A percentile compares a stretch with the other conserved stretches of the same genome.
phyloP scores from a whole-genome alignment of 2,888 invertebrate genomes.

The Oligia fasciuncula region DNA sequence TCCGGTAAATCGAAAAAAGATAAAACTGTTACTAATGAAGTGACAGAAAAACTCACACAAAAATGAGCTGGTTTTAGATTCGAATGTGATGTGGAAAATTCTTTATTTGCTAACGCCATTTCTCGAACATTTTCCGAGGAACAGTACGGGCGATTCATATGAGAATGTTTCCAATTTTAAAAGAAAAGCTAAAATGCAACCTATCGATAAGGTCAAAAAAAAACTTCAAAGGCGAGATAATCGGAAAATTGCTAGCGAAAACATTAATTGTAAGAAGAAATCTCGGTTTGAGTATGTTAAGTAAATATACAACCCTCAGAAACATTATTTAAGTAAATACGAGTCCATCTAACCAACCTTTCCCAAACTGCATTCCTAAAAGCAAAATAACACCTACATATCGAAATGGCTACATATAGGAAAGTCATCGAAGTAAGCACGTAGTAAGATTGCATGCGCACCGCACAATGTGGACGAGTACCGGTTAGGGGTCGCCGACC shows the following conservation, averaged over 20 bases:
- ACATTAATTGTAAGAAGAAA: neutral
- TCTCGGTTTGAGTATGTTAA: neutral
- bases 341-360: neutral
- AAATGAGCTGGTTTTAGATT: neutral
- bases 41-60: neutral
- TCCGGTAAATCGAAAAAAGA: neutral
- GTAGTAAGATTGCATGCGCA: slow-evolving; percentile 51
- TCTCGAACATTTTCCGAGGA: neutral
- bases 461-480: slow-evolving; percentile 65
- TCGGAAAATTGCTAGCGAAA: neutral
- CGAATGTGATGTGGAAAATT: neutral
- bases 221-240: neutral
- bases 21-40: neutral
- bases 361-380: slow-evolving; percentile 7
- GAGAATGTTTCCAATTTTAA: neutral
- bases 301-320: neutral
- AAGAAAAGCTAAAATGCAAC: neutral
- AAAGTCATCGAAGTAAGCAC: slow-evolving; percentile 44
- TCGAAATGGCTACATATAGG: slow-evolving; percentile 16
- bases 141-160: neutral
- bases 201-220: neutral
- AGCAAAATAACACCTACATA: slow-evolving; percentile 9
- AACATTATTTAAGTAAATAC: neutral
- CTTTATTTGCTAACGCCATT: neutral
- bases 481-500: slow-evolving; percentile 67